These are phyloP conservation scores for Gortyna flavago DNA, from an alignment of 2,888 invertebrate genomes.

Conservation along the genomic window DNA sequence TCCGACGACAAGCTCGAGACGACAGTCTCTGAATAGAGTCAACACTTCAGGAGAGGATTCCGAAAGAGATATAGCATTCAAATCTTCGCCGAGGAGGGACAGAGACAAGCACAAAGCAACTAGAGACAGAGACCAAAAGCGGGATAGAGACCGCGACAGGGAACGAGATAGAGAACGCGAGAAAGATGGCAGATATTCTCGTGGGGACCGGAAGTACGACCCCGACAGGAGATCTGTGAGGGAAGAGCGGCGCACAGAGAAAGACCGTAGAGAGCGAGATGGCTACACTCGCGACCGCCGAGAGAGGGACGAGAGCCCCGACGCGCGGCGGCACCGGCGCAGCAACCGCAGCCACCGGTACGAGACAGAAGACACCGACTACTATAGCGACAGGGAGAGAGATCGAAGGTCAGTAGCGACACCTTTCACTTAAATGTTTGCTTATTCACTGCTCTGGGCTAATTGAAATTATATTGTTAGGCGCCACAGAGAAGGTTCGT, in stretches of 20 bases:
- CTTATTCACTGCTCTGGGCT: neutral
- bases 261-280: slow-evolving; percentile 77
- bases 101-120: slow-evolving; percentile 79
- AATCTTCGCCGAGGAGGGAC: slow-evolving; percentile 81
- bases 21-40: slow-evolving; percentile 79
- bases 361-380: slow-evolving; percentile 92
- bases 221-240: slow-evolving; percentile 76
- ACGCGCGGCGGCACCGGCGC: slow-evolving; percentile 79
- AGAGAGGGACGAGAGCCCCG: slow-evolving; percentile 81
- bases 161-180: slow-evolving; percentile 77
- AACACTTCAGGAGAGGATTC: slow-evolving; percentile 86
- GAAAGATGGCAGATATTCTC: slow-evolving; percentile 79
- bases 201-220: slow-evolving; percentile 81
- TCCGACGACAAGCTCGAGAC: slow-evolving; percentile 74
- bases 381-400: slow-evolving; percentile 92
- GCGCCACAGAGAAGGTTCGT: slow-evolving; percentile 88
- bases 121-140: slow-evolving; percentile 76
- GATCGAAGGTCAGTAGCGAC: slow-evolving; percentile 83
- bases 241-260: slow-evolving; percentile 78
- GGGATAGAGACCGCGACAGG: slow-evolving; percentile 70
- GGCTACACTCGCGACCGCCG: slow-evolving; percentile 63
- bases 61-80: slow-evolving; percentile 82
- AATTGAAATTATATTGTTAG: slow-evolving; percentile 66
- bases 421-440: neutral
- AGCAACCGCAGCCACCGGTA: slow-evolving; percentile 87